Conservation (phyloP, 2,113 vertebrate genomes). For the Petromus typicus region DNA sequence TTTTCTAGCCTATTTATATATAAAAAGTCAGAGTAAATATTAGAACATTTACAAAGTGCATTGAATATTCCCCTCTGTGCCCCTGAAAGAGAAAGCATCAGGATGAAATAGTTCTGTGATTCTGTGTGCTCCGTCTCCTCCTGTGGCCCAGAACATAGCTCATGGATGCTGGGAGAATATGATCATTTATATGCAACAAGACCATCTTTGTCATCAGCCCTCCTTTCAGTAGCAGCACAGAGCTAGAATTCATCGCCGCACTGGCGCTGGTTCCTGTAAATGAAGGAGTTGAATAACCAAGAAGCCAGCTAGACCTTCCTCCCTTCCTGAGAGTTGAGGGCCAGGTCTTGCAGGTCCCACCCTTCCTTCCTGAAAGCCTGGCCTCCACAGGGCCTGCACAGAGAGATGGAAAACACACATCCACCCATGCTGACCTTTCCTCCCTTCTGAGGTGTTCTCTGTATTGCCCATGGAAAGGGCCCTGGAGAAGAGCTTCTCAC, state of each 20-base stretch:
- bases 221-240: slow-evolving; percentile 91
- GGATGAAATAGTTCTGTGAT: slow-evolving; percentile 85
- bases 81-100: slow-evolving; percentile 68
- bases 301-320: slow-evolving; percentile 90
- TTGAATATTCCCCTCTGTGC: slow-evolving; percentile 79
- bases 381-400: slow-evolving; percentile 81
- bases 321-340: slow-evolving; percentile 93
- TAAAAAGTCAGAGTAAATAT: slow-evolving; percentile 85
- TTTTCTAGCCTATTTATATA: slow-evolving; percentile 76
- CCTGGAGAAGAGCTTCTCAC: slow-evolving; percentile 54
- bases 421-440: slow-evolving; percentile 79
- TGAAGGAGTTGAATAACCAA: slow-evolving; percentile 92
- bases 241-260: slow-evolving; percentile 93
- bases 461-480: slow-evolving; percentile 68
- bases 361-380: slow-evolving; percentile 92
- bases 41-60: slow-evolving; percentile 83
- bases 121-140: slow-evolving; percentile 84
- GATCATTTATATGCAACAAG: slow-evolving; percentile 91
- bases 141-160: slow-evolving; percentile 88
- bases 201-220: slow-evolving; percentile 90
- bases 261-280: slow-evolving; percentile 88
- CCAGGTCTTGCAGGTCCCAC: slow-evolving; percentile 88
- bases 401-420: slow-evolving; percentile 76
- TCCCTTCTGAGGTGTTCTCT: slow-evolving; percentile 67
- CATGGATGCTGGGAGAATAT: slow-evolving; percentile 90